Base-by-base conservation (phyloP, 2,113 vertebrate genomes). In the Oryzias woworae region DNA sequence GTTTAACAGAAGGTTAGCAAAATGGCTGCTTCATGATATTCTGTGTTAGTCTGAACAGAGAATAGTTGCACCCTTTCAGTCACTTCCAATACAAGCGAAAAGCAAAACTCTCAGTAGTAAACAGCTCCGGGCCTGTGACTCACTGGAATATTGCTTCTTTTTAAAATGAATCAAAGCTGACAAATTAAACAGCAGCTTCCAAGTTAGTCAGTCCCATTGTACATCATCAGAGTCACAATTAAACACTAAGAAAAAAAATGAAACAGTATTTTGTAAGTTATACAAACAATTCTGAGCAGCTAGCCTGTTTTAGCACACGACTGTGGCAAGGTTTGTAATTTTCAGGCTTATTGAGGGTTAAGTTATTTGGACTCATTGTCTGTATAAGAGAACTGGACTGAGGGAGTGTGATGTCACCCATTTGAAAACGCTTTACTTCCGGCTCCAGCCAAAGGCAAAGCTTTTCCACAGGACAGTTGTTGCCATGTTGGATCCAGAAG, bases 61-160 rank as follows among this genome's bases (percentile, higher is more conserved):
- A 42, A 51, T 15, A 24, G 64, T 60, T 69, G 66, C 51, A 63
- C 67, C 87, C 73, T 85, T 82, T 83, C 69, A 74, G 84, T 90
- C 80, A 81, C 77, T 83, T 85, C 74, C 51, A 74, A 80, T 89
- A 60, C 49, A 73, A 53, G 50, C 68, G 2, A 65, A 81, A 67
- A 15, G 26, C 59, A 71, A 77, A 82, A 78, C 8, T 53, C 51
- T 71, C 69, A 20, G 22, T 28, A 71, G 81, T 82, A 80, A 89
- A 72, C 75, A 75, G 84, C 87, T 80, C 55, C 65, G 13, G 87
- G 88, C 74, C 51, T 52, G 50, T 91, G 89, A 92, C 84, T 90
- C 89, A 90, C 58, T 50, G 58, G 13, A 24, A 60, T 73, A 76
- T 69, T 85, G 52, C 56, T 68, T 86, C 67, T 61, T 60, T 58